Evolutionary conservation across 2,888 invertebrate genomes (phyloP), one percentile per base, ranked within the genome.

Genomic region (Metalampra italica): DNA sequence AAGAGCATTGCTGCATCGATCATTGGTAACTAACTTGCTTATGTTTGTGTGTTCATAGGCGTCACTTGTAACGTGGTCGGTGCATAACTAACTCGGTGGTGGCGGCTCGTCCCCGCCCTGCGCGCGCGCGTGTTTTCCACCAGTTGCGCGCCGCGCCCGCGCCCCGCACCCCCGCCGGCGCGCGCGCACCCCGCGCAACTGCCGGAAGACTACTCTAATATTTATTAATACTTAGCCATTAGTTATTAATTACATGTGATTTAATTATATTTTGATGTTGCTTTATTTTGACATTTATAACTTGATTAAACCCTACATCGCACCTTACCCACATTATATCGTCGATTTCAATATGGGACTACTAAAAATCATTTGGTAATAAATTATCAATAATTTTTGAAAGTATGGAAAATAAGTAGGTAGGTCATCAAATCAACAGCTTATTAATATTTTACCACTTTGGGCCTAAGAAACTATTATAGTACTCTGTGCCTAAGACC

Each of bases 111-210:
- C 71, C 75, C 77, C 73, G n/a, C n/a, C n/a, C n/a, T n/a, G n/a
- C 77, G 68, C 66, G 75, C 70, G 62, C 68, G 68, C 66, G 68
- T 66, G 79, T 88, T 88, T 89, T 89, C 88, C 88, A 89, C 55
- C 88, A 87, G 88, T 84, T 87, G 84, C 85, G 83, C 78, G 66
- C 65, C 44, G 54, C 62, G 60, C 56, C 29, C n/a, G 51, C 50
- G 54, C 56, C 54, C 15, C 29, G 54, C 55, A 37, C 40, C 45
- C 5, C 36, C 14, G 29, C 29, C 55, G 55, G 37, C 38, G 45
- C 49, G 53, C 57, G 53, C 55, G 48, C 47, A 39, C 13, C 15
- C 61, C 60, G 78, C 85, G 82, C 78, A 87, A 85, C 85, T 88
- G 88, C 85, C 88, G 88, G 88, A 89, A 89, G 88, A 88, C 75